phyloP scores from a whole-genome alignment of 2,888 invertebrate genomes.

The Poecilus cupreus region DNA sequence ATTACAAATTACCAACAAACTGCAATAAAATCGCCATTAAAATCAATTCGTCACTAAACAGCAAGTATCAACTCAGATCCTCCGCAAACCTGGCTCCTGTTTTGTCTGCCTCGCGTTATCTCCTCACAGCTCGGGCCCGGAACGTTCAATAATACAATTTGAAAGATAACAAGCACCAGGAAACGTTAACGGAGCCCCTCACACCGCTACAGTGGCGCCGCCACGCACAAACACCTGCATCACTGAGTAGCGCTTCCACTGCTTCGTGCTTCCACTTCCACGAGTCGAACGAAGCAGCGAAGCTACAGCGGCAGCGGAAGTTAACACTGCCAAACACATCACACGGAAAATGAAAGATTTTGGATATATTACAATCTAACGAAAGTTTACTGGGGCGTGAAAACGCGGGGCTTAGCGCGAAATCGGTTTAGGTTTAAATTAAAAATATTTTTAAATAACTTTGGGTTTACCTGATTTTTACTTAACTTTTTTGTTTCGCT shows the following conservation, averaged over 20 bases:
- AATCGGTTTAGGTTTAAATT: neutral
- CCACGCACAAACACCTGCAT: constrained; percentile 19
- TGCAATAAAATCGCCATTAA: neutral
- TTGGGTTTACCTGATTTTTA: too few species aligned
- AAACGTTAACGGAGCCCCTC: constrained; percentile 10
- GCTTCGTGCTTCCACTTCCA: too few species aligned
- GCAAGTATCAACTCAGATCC: neutral
- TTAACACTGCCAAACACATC: neutral
- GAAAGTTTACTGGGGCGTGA: neutral
- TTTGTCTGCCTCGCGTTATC: constrained; percentile 22
- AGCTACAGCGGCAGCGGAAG: neutral
- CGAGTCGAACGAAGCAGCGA: neutral
- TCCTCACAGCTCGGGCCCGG: constrained; percentile 2
- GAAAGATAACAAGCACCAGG: constrained; percentile 35
- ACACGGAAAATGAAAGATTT: constrained; percentile 28
- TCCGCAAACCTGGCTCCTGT: neutral
- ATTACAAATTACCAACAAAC: neutral
- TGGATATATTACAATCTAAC: constrained; percentile 26
- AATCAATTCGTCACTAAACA: neutral
- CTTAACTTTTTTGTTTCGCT: too few species aligned
- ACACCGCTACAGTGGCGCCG: neutral
- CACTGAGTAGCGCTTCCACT: neutral
- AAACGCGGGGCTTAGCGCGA: neutral
- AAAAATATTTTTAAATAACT: neutral
- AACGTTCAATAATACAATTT: constrained; percentile 28